Evolutionary conservation across 2,888 invertebrate species (phyloP).

Genomic region (Pantelozetes paolii): DNA sequence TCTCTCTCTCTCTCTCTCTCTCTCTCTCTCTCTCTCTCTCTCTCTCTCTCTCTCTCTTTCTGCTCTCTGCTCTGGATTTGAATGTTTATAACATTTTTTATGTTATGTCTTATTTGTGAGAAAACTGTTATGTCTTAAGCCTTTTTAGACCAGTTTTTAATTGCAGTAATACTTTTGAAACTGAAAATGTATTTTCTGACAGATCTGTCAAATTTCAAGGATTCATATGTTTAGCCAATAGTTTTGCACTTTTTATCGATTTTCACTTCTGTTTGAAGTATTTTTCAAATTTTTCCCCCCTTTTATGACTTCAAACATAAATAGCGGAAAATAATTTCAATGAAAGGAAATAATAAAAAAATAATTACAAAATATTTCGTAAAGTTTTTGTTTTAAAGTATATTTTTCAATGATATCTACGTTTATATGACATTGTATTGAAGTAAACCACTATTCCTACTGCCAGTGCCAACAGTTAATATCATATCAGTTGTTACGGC

Average conservation of each 20-base stretch:
- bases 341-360: conserved; percentile 11
- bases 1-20: too few species aligned
- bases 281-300: background rate
- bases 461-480: background rate
- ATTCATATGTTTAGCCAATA: conserved; percentile 15
- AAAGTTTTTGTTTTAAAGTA: background rate
- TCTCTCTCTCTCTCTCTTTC: too few species aligned
- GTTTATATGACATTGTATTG: background rate
- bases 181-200: background rate
- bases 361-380: background rate
- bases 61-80: too few species aligned
- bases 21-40: too few species aligned
- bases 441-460: background rate
- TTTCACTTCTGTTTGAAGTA: background rate
- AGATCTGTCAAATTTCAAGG: conserved; percentile 18
- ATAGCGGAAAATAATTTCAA: conserved; percentile 11
- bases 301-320: background rate
- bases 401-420: background rate
- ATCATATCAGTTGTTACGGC: background rate
- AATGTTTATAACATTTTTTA: background rate
- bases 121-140: background rate
- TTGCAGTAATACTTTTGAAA: background rate
- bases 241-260: conserved; percentile 12
- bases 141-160: conserved; percentile 8
- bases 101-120: background rate